Evolutionary conservation across 1,140 invertebrate genomes (phyloP), one percentile per base, ranked within the genome.

Genomic region (Hylaeus anthracinus): DNA sequence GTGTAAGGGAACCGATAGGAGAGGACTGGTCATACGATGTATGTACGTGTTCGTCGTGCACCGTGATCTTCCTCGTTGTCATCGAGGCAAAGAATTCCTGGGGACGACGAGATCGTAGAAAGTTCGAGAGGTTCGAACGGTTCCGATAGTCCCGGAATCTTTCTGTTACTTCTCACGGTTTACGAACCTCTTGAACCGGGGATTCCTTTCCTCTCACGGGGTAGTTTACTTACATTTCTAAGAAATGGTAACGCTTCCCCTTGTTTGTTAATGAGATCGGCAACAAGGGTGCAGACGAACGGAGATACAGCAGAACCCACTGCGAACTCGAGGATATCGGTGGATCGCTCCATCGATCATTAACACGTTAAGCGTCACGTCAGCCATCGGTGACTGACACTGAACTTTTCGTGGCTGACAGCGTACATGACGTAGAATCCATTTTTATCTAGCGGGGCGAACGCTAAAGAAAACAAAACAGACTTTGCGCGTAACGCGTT

Each of bases 1-100:
- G 66, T 58, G 37, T 43, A 67, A 65, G 61, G 71, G 72, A 56
- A 58, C 61, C 73, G 64, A 86, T 78, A 83, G 77, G 60, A 84
- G 61, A 72, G 64, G n/a, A 64, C 55, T 5, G 76, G n/a, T 43
- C 41, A 15, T 45, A 53, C 58, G n/a, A 37, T 73, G 41, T 63
- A 37, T 73, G 41, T 63, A 48, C n/a, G 72, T 64, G 43, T 48
- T 1, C 43, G 79, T 81, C 53, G 39, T 66, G 39, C 45, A 55
- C 51, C 48, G 65, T 51, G 53, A 53, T 73, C 63, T 37, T 53
- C 8, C 39, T 64, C 70, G 71, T 48, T 45, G 39, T 64, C 14
- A 37, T 37, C 8, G n/a, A 48, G 53, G 41, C 58, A 58, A 84
- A 26, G 37, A 86, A 85, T 75, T 58, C 64, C 26, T 39, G 12